Evolutionary conservation across 2,888 invertebrate species (phyloP).

Genomic region (Macaria notata): DNA sequence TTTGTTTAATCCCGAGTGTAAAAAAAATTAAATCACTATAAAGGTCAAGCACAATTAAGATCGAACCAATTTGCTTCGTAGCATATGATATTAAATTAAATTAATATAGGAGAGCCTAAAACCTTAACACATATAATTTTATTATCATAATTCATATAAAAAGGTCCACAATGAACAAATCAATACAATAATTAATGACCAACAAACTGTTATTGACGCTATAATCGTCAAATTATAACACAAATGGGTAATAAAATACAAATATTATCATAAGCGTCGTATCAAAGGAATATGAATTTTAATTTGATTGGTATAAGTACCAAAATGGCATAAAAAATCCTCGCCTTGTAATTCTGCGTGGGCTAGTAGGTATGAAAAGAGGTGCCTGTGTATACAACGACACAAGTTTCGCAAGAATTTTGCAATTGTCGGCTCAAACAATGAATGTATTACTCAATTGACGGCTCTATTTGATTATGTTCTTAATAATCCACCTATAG

Average conservation of each 20-base stretch:
- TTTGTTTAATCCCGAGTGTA: too few species aligned
- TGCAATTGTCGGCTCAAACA: conserved; percentile 55
- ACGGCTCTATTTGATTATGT: conserved; percentile 31
- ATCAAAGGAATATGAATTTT: conserved; percentile 29
- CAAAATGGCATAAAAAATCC: conserved; percentile 28
- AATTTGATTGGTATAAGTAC: conserved; percentile 26
- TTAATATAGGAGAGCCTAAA: too few species aligned
- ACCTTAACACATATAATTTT: conserved; percentile 4
- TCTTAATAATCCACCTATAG: conserved; percentile 29
- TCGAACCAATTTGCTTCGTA: too few species aligned
- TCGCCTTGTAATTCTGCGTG: conserved; percentile 51
- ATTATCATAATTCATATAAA: conserved; percentile 1
- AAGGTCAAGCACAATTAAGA: too few species aligned
- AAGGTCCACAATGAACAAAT: conserved; percentile 7
- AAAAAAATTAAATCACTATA: too few species aligned
- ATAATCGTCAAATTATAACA: conserved; percentile 55
- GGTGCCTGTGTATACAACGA: conserved; percentile 44
- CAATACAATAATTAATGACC: conserved; percentile 49
- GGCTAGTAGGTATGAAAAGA: conserved; percentile 49
- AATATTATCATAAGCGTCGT: conserved; percentile 33
- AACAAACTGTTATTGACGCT: conserved; percentile 46
- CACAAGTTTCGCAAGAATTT: conserved; percentile 54
- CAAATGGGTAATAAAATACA: conserved; percentile 47
- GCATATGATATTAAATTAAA: too few species aligned
- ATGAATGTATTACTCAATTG: conserved; percentile 46